Percentiles rank a stretch among this genome's conserved stretches.
Conservation (phyloP, 2,113 vertebrate genomes). For the Vulpes vulpes region DNA sequence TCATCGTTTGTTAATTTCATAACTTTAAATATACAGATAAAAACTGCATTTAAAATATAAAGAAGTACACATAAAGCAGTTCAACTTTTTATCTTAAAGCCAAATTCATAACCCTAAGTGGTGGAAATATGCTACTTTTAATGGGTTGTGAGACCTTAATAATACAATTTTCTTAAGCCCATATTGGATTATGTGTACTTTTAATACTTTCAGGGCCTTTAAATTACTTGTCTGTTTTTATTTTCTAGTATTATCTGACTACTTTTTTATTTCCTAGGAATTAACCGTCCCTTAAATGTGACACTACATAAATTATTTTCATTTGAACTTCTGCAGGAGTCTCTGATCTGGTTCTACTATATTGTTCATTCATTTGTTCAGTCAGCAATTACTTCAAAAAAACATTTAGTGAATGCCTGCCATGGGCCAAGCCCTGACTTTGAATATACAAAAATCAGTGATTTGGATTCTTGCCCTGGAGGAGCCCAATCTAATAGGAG, state of each 20-base stretch:
- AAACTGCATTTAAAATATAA: not conserved
- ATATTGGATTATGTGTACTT: not conserved
- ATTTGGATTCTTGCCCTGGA: not conserved
- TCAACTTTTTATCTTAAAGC: not conserved
- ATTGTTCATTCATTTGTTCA: not conserved
- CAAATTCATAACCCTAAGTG: not conserved
- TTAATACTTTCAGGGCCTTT: not conserved
- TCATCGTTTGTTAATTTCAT: conserved; percentile 6
- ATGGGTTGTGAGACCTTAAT: not conserved
- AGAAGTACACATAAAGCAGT: not conserved
- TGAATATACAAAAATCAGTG: not conserved
- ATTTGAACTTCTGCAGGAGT: not conserved
- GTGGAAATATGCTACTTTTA: not conserved
- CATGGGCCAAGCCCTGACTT: not conserved
- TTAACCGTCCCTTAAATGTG: conserved; percentile 23
- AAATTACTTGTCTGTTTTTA: not conserved
- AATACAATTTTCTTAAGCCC: not conserved
- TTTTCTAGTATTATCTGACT: conserved; percentile 31
- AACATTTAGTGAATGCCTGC: not conserved
- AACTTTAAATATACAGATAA: not conserved
- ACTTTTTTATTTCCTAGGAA: not conserved
- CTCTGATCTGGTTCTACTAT: not conserved
- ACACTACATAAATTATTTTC: not conserved
- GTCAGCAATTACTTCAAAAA: not conserved
- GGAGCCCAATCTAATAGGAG: not conserved